Evolutionary conservation across 2,888 invertebrate genomes (phyloP).

Genomic region (Leptinotarsa haldemani): DNA sequence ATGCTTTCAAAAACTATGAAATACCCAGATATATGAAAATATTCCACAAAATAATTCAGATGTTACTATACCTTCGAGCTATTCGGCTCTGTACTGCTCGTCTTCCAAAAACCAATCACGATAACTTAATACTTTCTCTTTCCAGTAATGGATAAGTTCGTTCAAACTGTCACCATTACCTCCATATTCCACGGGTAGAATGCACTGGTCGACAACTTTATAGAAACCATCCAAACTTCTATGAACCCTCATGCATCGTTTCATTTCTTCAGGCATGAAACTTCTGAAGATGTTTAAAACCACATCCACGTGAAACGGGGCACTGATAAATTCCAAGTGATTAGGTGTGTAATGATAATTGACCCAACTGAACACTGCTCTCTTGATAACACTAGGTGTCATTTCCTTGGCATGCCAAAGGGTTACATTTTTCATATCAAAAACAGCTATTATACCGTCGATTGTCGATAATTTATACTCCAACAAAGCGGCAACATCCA

Average conservation of each 20-base stretch:
- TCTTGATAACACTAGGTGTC: conserved; percentile 70
- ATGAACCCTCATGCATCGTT: conserved; percentile 69
- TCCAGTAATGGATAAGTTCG: conserved; percentile 67
- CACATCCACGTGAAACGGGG: conserved; percentile 71
- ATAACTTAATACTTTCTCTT: conserved; percentile 61
- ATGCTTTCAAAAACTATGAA: too few relatives aligned
- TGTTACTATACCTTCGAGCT: too few relatives aligned
- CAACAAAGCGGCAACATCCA: conserved; percentile 69
- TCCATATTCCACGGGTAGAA: conserved; percentile 72
- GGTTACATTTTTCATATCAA: conserved; percentile 72
- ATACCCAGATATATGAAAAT: too few relatives aligned
- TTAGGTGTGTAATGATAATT: conserved; percentile 77
- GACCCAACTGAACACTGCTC: conserved; percentile 75
- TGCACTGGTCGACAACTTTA: conserved; percentile 65
- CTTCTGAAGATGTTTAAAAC: conserved; percentile 74
- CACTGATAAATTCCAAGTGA: conserved; percentile 76
- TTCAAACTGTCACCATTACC: conserved; percentile 66
- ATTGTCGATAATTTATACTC: conserved; percentile 66
- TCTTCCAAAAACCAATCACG: conserved; percentile 68
- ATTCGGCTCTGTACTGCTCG: conserved; percentile 64
- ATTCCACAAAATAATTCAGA: too few relatives aligned
- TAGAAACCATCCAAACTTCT: conserved; percentile 64
- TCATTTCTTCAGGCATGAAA: conserved; percentile 74
- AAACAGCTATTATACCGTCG: conserved; percentile 71
- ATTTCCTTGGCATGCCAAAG: conserved; percentile 67